Evolutionary conservation across 2,113 vertebrate species (phyloP), one percentile per base, ranked within the genome.

Genomic region (Chamaetylas fuelleborni): DNA sequence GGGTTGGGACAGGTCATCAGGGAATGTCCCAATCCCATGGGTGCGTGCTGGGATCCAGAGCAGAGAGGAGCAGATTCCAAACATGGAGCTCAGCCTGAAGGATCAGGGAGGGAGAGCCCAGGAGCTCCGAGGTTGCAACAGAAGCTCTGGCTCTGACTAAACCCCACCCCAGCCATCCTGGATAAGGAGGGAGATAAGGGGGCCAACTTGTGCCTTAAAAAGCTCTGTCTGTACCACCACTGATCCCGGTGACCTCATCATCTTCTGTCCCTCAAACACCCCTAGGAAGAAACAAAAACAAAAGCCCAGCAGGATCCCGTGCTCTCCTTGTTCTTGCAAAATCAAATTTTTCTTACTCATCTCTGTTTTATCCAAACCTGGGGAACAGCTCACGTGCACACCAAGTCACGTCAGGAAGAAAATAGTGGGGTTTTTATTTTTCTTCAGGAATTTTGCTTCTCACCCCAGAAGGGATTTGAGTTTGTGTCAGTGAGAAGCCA

Each of bases 331-430:
- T 11, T 81, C 53, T 50, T 24, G 43, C 25, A 67, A 69, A 45
- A n/a, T 13, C 33, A 16, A 20, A 42, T 47, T 82, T 86, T 85
- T 70, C 54, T 42, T 53, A 15, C 17, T 85, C 40, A 17, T 38
- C 38, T 66, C 51, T 38, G 9, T 19, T 73, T 60, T 42, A 22
- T 12, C 15, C 14, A 11, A 28, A 28, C 14, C 25, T 11, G 8
- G 8, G 25, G 26, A 77, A 11, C 0, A 82, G 57, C 31, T 76
- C 5, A 1, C 0, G 0, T 4, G 6, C 26, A 22, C 8, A 31
- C 29, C 33, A 17, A 33, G 40, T 18, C 14, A 12, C 3, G 0
- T 1, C 15, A 25, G 50, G 33, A 74, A 7, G 31, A 90, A 92
- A 93, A 72, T 1, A 50, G 20, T 4, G 7, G 6, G 0, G 8